These are phyloP conservation scores for Chaetodon auriga DNA, from an alignment of 2,113 vertebrate species.

Conservation along the genomic window DNA sequence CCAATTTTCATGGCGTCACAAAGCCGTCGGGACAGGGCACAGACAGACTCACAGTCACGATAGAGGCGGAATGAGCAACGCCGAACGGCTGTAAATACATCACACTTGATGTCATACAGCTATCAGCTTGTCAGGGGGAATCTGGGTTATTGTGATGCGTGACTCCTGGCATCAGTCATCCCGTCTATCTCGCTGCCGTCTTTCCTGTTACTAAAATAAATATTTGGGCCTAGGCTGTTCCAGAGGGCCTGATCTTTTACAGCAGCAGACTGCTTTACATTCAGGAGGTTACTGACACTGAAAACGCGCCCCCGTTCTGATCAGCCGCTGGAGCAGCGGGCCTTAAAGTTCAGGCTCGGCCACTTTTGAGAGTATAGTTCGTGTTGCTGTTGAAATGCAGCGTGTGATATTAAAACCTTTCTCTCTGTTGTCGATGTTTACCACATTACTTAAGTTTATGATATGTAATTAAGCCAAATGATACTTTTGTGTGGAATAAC, in stretches of 20 bases:
- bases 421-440: no score
- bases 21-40: not conserved
- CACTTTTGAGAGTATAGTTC: not conserved
- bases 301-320: constrained; percentile 13
- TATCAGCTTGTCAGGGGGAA: constrained; percentile 41
- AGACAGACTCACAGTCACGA: constrained; percentile 1
- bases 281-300: constrained; percentile 53
- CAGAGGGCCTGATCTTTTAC: constrained; percentile 12
- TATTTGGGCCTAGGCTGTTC: constrained; percentile 44
- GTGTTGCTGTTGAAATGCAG: not conserved
- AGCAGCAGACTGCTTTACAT: constrained; percentile 28
- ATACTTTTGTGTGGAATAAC: no score
- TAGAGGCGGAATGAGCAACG: constrained; percentile 47
- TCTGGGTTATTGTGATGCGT: constrained; percentile 44
- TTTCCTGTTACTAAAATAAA: constrained; percentile 57
- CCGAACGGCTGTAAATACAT: constrained; percentile 37
- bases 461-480: no score
- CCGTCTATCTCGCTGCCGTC: not conserved
- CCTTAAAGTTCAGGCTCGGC: not conserved
- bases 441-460: no score
- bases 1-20: constrained; percentile 23
- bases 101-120: constrained; percentile 38
- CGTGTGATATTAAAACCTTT: not conserved
- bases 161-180: constrained; percentile 29
- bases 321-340: not conserved